Percentiles rank a stretch among this genome's conserved stretches.
These are phyloP conservation scores for Desmodus rotundus DNA, from an alignment of 2,113 vertebrate genomes.

Conservation along the genomic window DNA sequence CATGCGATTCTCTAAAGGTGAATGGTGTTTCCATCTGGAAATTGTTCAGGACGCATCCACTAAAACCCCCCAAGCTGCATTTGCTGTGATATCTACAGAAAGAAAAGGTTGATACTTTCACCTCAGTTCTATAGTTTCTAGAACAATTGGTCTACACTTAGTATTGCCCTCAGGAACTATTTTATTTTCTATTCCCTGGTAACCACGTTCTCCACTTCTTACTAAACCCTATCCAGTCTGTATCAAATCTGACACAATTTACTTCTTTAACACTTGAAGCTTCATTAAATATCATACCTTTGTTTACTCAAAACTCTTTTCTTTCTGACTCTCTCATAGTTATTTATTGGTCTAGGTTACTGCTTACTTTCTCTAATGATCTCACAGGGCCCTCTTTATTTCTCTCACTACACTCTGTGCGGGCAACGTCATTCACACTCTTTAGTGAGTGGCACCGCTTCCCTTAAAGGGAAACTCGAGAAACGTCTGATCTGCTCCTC, in stretches of 20 bases:
- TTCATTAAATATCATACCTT: neutral
- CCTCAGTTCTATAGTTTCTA: neutral
- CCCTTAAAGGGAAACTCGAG: neutral
- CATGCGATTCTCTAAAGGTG: neutral
- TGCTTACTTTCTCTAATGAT: neutral
- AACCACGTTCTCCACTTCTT: neutral
- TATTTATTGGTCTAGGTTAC: neutral
- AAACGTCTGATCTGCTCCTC: neutral
- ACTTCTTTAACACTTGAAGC: neutral
- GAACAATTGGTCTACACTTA: neutral
- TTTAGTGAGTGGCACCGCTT: neutral
- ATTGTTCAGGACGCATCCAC: neutral
- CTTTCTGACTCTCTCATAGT: neutral
- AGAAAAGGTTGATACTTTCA: too few species aligned
- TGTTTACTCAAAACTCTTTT: neutral
- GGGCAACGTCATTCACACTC: neutral
- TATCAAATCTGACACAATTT: neutral
- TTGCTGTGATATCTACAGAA: neutral
- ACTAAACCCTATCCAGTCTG: neutral
- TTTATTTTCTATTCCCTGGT: neutral
- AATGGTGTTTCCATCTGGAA: neutral
- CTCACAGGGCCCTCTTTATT: neutral
- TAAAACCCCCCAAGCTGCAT: neutral
- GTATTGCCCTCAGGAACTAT: neutral
- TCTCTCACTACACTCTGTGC: neutral